Evolutionary conservation across 2,113 vertebrate genomes (phyloP).

Genomic region (Hypanus sabinus): DNA sequence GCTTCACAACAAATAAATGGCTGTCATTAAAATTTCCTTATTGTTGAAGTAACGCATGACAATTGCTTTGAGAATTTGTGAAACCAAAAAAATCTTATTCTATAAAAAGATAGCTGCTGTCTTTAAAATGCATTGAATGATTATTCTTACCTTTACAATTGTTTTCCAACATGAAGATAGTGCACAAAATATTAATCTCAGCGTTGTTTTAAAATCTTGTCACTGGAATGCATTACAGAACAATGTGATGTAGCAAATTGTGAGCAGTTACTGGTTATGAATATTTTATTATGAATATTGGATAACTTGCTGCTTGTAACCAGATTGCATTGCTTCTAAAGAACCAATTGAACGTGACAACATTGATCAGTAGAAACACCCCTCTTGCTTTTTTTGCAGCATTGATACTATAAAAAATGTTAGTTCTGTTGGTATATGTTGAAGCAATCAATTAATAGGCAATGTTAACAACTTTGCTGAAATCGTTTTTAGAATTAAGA

Average conservation of each 20-base stretch:
- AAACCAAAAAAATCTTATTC: not conserved
- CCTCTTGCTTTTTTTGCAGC: not conserved
- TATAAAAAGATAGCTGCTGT: not conserved
- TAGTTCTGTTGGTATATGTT: not conserved
- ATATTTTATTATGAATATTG: slow-evolving; percentile 37
- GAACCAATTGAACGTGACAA: slow-evolving; percentile 22
- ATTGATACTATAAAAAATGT: not conserved
- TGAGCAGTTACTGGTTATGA: slow-evolving; percentile 20
- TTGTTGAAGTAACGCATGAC: not conserved
- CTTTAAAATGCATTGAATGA: not conserved
- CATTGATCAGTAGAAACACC: slow-evolving; percentile 8
- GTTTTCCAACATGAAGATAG: not conserved
- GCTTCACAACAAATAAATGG: not conserved
- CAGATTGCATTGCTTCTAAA: slow-evolving; percentile 25
- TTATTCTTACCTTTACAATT: slow-evolving; percentile 23
- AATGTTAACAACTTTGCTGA: not conserved
- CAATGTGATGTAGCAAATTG: slow-evolving; percentile 12
- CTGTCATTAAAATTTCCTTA: not conserved
- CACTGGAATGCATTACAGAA: slow-evolving; percentile 19
- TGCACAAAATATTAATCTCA: not conserved
- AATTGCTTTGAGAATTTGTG: not conserved
- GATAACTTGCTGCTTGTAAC: slow-evolving; percentile 27
- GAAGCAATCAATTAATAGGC: not conserved
- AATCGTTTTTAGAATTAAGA: not conserved
- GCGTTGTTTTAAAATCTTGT: slow-evolving; percentile 2